Base-by-base conservation (phyloP, 2,888 invertebrate species). In the Chirona hameri region DNA sequence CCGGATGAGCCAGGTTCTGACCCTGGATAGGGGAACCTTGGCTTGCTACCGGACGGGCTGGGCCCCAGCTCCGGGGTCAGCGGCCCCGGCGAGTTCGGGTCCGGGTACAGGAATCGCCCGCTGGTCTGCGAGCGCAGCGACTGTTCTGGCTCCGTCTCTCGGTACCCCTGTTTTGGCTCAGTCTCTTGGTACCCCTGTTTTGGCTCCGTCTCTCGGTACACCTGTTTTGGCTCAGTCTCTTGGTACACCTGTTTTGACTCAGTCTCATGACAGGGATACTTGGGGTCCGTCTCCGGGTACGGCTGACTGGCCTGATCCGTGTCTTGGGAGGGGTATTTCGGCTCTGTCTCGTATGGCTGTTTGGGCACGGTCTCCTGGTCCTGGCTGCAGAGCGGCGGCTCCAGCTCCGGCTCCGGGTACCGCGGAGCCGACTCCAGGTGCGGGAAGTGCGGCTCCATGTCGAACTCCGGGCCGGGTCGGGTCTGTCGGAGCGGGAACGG, bases 191-290 rank as follows among this genome's bases (percentile, higher is more conserved):
- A 39, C 81, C 31, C 31, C 79, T 27, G 39, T 65, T 81, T 69
- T 80, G 82, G 81, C 72, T 82, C 29, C 57, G 65, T 39, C 84
- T 83, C 80, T 81, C 82, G 55, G 80, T 83, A 81, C 82, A 55
- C 24, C 24, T n/a, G 9, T 65, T 81, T 69, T 80, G 82, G 81
- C 72, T 82, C 29, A 55, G 65, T 39, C 84, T 83, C 80, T 81
- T 83, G 55, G 80, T 83, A 81, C 82, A 55, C 24, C 24, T n/a
- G 9, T 24, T 12, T 29, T 14, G 12, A 2, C 27, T 69, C 60
- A 1, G 60, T 60, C n/a, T n/a, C 24, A 9, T 10, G 2, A 27
- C 3, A 27, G 27, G 65, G 27, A 21, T 29, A 18, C 27, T 7
- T 29, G 5, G 65, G 31, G 31, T 72, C 29, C 18, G 72, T 2